Base-by-base conservation (phyloP, 1,140 invertebrate genomes). In the Atta colombica region DNA sequence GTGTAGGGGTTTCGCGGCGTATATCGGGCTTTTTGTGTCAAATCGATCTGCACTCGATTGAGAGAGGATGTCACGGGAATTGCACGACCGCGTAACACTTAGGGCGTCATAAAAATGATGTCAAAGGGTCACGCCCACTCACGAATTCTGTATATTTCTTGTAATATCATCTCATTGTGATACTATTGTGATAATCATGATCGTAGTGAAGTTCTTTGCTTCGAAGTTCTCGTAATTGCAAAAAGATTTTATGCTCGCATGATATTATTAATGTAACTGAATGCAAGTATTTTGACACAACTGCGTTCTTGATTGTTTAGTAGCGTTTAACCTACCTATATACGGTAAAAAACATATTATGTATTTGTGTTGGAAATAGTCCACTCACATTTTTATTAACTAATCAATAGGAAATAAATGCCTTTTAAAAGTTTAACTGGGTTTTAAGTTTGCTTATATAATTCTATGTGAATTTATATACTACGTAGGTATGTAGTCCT, bases 21-120 rank as follows among this genome's bases (percentile, higher is more conserved):
- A 90, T 90, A 90, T 90, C 89, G 60, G 49, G 87, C 82, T 90
- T 90, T 90, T 90, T 88, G 71, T 90, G 89, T 91, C 89, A 88
- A 90, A 90, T 90, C 89, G 89, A 91, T 90, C 89, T 86, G 77
- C 89, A 86, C 89, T 90, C 89, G 89, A 91, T 90, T 68, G 71
- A 90, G 77, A 74, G 87, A 90, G 89, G 82, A 82, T 88, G 89
- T 90, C 82, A 88, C 71, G 86, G 49, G 72, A 16, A 75, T 61
- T 87, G 68, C 74, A 77, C 88, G 77, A 63, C 74, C 75, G 77
- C 71, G 80, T 90, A 88, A 91, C 87, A 85, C 87, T 91, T 68
- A 81, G 89, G 89, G 86, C 88, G 86, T 90, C 84, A 45, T 89
- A 90, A 77, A 85, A 89, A 69, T 69, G 74, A 89, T 90, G 88